phyloP scores from a whole-genome alignment of 30 jellyfish, hydroid and myxozoan species.

The Cassiopea andromeda region DNA sequence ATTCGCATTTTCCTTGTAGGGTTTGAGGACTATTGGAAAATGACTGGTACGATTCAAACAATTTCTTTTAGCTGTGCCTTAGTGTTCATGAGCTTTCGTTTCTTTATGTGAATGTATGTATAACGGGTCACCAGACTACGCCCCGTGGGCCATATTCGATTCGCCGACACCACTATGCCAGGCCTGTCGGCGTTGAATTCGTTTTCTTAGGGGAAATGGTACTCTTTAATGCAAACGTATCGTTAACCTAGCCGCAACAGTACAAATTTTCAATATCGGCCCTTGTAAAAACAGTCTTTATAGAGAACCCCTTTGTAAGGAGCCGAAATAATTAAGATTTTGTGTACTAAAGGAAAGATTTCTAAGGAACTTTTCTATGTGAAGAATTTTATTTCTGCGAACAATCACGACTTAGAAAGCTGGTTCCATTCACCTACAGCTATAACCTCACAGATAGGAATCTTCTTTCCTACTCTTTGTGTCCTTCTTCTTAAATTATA shows the following conservation, averaged over 20 bases:
- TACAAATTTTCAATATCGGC: too few species aligned
- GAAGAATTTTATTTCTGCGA: neutral
- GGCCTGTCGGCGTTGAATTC: neutral
- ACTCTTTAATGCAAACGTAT: too few species aligned
- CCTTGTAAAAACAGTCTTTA: too few species aligned
- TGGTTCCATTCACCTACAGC: neutral
- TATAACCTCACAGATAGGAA: too few species aligned
- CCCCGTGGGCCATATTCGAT: neutral
- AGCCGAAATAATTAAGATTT: neutral
- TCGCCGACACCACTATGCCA: neutral
- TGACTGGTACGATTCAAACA: too few species aligned
- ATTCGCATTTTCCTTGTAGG: too few species aligned
- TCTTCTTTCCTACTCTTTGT: too few species aligned
- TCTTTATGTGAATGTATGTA: too few species aligned
- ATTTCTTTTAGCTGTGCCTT: neutral
- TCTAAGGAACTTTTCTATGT: neutral
- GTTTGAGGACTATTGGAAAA: too few species aligned
- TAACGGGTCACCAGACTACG: neutral
- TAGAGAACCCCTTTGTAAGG: neutral
- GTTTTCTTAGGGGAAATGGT: too few species aligned
- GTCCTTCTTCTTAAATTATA: too few species aligned
- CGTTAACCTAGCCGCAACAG: too few species aligned
- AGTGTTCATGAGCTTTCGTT: neutral
- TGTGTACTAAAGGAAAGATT: neutral
- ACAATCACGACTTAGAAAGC: neutral